Base-by-base conservation (phyloP, 2,888 invertebrate species). In the Crepidodera aurea region DNA sequence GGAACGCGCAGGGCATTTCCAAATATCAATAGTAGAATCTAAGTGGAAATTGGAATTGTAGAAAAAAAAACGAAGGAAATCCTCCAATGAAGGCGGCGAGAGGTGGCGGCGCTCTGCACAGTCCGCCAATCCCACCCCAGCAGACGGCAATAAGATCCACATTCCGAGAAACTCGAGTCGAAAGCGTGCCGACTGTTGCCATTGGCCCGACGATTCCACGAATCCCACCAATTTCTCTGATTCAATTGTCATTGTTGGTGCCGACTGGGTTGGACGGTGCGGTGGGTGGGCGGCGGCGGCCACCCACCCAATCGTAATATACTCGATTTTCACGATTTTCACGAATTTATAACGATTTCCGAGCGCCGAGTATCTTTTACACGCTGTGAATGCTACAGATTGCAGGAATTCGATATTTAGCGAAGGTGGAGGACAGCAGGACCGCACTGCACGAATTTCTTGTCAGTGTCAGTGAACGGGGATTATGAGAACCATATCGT, bases 231-330 rank as follows among this genome's bases (percentile, higher is more conserved):
- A 79, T 80, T 81, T 81, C 80, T 79, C 78, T 74, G 77, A 79
- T 48, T 57, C 57, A 57, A 57, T 81, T 80, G 80, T 80, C 80
- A 81, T 79, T 81, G 78, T 76, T 70, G 44, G 25, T 46, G 78
- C 76, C 71, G 48, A 48, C 37, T 73, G 70, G 69, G 70, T 69
- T 71, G 71, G 68, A 64, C 56, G 37, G 67, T 51, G 48, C 48
- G 46, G 66, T 60, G 66, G 67, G 69, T 66, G 69, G 70, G 39
- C 39, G 57, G 50, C 50, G 57, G 42, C 53, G 34, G 53, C 77
- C 77, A 79, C 79, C 78, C 78, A 78, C 79, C 78, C 78, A 79
- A 78, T 80, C 80, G 79, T 78, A 81, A 79, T 79, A 80, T 80
- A 22, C 42, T 58, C 37, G 29, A 50, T 53, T 53, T 53, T 42